Conservation (phyloP, 2,113 vertebrate species). For the Dinomys branickii region DNA sequence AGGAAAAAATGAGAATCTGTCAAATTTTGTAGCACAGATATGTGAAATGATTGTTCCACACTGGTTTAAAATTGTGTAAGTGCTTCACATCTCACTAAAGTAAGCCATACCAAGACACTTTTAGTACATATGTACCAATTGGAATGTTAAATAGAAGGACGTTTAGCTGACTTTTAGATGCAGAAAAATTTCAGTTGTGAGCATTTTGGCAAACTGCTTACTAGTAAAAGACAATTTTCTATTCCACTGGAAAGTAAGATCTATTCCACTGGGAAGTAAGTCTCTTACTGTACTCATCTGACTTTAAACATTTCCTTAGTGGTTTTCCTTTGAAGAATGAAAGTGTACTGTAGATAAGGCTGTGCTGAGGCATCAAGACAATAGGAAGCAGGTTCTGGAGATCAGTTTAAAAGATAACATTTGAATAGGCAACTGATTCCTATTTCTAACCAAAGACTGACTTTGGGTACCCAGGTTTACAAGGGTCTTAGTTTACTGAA, state of each 20-base stretch:
- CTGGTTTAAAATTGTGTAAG: conserved; percentile 25
- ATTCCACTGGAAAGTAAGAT: conserved; percentile 32
- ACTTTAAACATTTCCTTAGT: conserved; percentile 48
- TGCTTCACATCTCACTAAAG: background rate
- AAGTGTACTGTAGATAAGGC: conserved; percentile 46
- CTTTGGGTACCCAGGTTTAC: conserved; percentile 39
- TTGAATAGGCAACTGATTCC: conserved; percentile 7
- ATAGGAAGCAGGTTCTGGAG: conserved; percentile 34
- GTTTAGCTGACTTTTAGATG: background rate
- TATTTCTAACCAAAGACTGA: conserved; percentile 26
- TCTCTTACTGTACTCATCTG: background rate
- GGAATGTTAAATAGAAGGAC: conserved; percentile 43
- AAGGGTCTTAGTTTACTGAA: conserved; percentile 3
- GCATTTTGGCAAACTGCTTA: conserved; percentile 3
- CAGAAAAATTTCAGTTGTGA: conserved; percentile 21
- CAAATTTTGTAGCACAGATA: background rate
- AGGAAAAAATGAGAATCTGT: conserved; percentile 52
- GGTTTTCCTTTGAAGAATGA: conserved; percentile 64
- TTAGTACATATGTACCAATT: conserved; percentile 2
- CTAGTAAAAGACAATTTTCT: conserved; percentile 1
- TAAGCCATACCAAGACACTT: conserved; percentile 10
- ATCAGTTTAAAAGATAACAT: conserved; percentile 35
- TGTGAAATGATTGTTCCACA: conserved; percentile 17
- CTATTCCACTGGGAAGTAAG: conserved; percentile 30
- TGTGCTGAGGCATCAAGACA: background rate